Evolutionary conservation across 2,797 vertebrate genomes (phyloP).

Genomic region (Hylomyscus alleni): DNA sequence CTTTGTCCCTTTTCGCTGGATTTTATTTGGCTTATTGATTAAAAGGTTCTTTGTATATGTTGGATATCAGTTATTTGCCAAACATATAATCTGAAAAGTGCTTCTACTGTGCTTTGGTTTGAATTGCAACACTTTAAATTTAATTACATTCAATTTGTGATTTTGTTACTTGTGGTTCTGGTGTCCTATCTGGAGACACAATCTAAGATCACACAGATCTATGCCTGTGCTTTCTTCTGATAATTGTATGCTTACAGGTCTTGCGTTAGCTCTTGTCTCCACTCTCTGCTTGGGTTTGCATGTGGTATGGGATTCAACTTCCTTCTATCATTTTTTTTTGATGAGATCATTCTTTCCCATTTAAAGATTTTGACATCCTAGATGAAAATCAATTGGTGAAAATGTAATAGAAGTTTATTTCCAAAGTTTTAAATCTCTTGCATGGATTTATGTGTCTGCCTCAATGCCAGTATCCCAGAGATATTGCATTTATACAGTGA

Average conservation of each 20-base stretch:
- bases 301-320: not conserved
- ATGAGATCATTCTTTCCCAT: not conserved
- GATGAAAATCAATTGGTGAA: not conserved
- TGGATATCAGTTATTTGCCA: not conserved
- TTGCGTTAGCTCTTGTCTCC: not conserved
- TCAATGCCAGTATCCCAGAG: not conserved
- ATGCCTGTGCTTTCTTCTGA: not conserved
- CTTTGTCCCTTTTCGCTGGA: not conserved
- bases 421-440: not conserved
- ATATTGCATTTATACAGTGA: not conserved
- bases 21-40: conserved; percentile 1
- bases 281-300: not conserved
- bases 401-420: not conserved
- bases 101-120: not conserved
- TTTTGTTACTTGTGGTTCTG: not conserved
- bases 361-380: not conserved
- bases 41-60: not conserved
- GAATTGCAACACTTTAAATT: not conserved
- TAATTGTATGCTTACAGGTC: not conserved
- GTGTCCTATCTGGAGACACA: not conserved
- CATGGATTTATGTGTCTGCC: not conserved
- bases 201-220: not conserved
- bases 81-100: not conserved
- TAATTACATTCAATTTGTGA: not conserved
- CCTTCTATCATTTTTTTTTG: not conserved